Base-by-base conservation (phyloP, 2,113 vertebrate genomes). In the Gasterosteus aculeatus region DNA sequence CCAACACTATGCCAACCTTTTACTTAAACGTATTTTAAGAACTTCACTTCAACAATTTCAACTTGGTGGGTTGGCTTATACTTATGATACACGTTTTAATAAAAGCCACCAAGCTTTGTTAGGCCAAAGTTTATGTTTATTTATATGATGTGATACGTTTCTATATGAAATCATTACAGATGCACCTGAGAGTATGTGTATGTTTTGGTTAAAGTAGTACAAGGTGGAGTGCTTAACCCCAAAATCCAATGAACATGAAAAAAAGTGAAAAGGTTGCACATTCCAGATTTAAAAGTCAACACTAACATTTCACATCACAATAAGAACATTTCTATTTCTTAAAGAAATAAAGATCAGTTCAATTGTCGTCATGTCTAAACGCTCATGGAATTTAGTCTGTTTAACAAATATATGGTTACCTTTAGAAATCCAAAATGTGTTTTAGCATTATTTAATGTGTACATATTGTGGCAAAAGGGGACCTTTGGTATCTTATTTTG, bases 71-170 rank as follows among this genome's bases (percentile, higher is more conserved):
- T 54, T 26, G 22, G 46, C 18, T 38, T 57, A 35, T 46, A 65
- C 9, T 15, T 47, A 26, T 11, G 12, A 60, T 14, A 69, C 5
- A n/a, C 18, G 31, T 49, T n/a, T 44, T 65, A 66, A 69, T 80
- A 68, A 69, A 69, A 31, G 26, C 29, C n/a, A 68, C 14, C 15
- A 59, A 42, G 16, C 10, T 53, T 46, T 51, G 6, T 65, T 19
- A 58, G 15, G 53, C 44, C 38, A 58, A 66, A 59, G 4, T 61
- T 54, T 72, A 60, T 70, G 51, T 83, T 83, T 74, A 77, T 87
- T 83, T 22, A 49, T 57, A 58, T 78, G 39, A 69, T 44, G 49
- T 29, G 22, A 62, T 41, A 39, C 51, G 12, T 8, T 57, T 83
- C 11, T 47, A 47, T 47, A 47, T 51, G 18, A n/a, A n/a, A n/a